Evolutionary conservation across 1,140 invertebrate species (phyloP), one percentile per base, ranked within the genome.

Genomic region (Drosophila asahinai): DNA sequence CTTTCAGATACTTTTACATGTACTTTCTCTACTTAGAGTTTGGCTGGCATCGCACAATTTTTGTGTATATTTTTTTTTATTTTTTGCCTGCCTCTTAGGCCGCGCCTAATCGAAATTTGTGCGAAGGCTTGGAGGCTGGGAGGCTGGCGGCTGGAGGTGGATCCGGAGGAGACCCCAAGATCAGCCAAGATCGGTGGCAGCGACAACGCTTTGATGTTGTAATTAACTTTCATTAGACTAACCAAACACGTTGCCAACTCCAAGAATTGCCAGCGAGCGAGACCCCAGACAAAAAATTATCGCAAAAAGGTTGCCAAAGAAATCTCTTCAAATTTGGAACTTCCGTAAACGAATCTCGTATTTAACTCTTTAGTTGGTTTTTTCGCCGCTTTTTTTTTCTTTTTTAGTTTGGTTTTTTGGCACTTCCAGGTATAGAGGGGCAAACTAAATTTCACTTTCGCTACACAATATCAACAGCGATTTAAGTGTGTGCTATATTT

Each of bases 1-100:
- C 71, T 73, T 73, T 73, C 71, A 73, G 71, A 73, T 73, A 73
- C 71, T 74, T 74, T 74, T 74, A 74, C 71, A 74, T 74, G 71
- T 74, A 74, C 71, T 74, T 74, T 74, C 71, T 74, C 71, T 74
- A 74, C 71, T 74, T 73, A 73, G 71, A 74, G 43, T 73, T 59
- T 61, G 57, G 33, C 67, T 70, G 67, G n/a, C 47, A 74, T 74
- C 71, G 71, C 71, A 74, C 71, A 74, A 73, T 73, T 74, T 73
- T 71, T 64, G 19, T 61, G 9, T 25, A 2, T 25, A 25, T 25
- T 25, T 30, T 14, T 12, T 12, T 47, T 7, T 36, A 14, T 42
- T 64, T 51, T 27, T 42, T 63, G 61, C 47, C 47, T 43, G 47
- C 45, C 47, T 73, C 60, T 72, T 73, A 73, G 70, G 70, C 70